Evolutionary conservation across 2,113 vertebrate species (phyloP), one percentile per base, ranked within the genome.

Genomic region (Seriola quinqueradiata): DNA sequence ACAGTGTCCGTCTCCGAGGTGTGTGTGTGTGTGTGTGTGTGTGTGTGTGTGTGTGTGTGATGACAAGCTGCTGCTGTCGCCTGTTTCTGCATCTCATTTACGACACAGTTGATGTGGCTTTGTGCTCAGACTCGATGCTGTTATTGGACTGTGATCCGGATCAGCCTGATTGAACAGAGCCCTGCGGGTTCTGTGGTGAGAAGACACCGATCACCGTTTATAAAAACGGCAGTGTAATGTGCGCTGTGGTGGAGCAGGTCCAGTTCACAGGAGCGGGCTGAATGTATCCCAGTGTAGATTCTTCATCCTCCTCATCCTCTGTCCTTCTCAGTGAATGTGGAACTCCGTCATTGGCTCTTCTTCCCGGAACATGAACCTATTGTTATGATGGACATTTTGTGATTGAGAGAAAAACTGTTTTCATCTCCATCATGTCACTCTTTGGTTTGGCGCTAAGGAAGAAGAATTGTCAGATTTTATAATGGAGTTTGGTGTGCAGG

Each of bases 211-310:
- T 71, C 2, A 9, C 44, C 54, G 34, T 83, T 71, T 59, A 34
- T 65, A 68, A 73, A 67, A 3, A 73, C 36, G 55, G 63, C 54
- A 61, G 25, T 77, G 34, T 78, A 5, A 28, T 21, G 10, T 55
- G 69, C 44, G 28, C 38, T 5, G 36, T 34, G 36, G 3, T 9
- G 34, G 55, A 54, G 42, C 55, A 38, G 38, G 38, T 38, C 38
- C 38, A 38, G 38, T 8, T 38, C 38, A 8, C 1, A 7, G 38
- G 28, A 28, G 28, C 28, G 28, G 28, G 28, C 28, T 28, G 28
- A 28, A 28, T 28, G 28, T 28, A 28, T 28, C 28, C 28, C 28
- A 28, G 28, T 36, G 34, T 36, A 36, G 34, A 36, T 36, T 36
- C 34, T 36, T 42, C 40, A 10, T 8, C 8, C 40, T 42, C 8